Conservation (phyloP, 2,797 vertebrate species). For the Pangasius krempfi region DNA sequence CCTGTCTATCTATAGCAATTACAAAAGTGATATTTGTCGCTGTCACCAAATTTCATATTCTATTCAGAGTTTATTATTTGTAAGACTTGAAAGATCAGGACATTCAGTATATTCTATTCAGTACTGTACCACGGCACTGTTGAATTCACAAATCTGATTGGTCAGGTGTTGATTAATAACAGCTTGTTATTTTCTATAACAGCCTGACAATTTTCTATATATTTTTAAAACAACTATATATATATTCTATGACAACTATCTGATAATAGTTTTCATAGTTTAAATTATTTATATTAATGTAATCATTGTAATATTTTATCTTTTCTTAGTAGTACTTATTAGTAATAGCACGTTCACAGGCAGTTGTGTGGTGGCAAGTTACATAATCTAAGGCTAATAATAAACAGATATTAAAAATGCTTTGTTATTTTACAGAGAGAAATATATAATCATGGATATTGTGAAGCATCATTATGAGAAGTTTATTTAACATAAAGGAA, state of each 20-base stretch:
- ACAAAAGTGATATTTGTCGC: too few species aligned
- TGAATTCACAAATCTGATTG: background rate
- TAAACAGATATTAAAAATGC: background rate
- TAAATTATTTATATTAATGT: background rate
- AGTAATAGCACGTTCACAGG: background rate
- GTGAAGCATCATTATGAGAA: background rate
- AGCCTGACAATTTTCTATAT: background rate
- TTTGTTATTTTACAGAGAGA: background rate
- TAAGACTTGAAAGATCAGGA: background rate
- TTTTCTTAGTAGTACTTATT: background rate
- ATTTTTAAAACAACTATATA: too few species aligned
- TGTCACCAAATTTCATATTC: background rate
- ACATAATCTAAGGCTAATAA: background rate
- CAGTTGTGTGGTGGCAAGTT: background rate
- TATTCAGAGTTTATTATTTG: background rate
- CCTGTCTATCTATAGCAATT: background rate
- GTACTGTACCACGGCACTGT: background rate
- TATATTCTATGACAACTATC: background rate
- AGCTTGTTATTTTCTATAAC: background rate
- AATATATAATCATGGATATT: background rate
- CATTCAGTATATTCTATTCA: background rate
- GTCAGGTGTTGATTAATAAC: background rate
- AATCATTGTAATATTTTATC: background rate
- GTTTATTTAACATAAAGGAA: background rate
- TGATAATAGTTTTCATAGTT: background rate